These are phyloP conservation scores for Rambutsinella grinnellia DNA, from an alignment of 2,888 invertebrate genomes.

Conservation along the genomic window DNA sequence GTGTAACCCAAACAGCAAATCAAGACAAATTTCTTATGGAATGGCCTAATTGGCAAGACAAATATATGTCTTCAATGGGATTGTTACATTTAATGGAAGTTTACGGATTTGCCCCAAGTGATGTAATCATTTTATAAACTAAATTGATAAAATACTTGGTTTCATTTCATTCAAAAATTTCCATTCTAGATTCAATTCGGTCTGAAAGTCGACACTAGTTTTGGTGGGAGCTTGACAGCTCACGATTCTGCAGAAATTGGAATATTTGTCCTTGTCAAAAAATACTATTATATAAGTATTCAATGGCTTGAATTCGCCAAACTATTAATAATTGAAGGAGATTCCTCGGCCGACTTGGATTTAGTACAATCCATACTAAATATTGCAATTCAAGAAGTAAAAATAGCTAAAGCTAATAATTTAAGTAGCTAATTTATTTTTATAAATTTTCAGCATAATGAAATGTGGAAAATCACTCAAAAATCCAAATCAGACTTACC, in stretches of 20 bases:
- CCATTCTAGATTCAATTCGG: not conserved
- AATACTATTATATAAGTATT: not conserved
- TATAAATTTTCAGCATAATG: not conserved
- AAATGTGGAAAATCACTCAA: too few relatives aligned
- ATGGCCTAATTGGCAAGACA: not conserved
- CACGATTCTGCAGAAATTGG: slow-evolving; percentile 12
- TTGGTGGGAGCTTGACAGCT: not conserved
- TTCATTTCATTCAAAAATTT: not conserved
- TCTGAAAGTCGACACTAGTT: not conserved
- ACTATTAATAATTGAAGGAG: not conserved
- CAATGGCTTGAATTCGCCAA: slow-evolving; percentile 15
- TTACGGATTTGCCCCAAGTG: not conserved
- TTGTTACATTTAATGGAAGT: not conserved
- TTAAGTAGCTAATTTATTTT: too few relatives aligned
- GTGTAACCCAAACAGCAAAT: not conserved
- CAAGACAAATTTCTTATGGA: not conserved
- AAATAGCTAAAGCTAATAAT: too few relatives aligned
- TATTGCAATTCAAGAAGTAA: not conserved
- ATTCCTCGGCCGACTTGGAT: not conserved
- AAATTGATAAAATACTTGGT: not conserved
- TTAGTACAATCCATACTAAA: not conserved
- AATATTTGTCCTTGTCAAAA: not conserved
- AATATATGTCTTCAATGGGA: not conserved
- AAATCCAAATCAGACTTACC: too few relatives aligned
- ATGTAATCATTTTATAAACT: not conserved